A percentile compares a stretch with the other conserved stretches of the same genome.
Conservation (phyloP, 2,113 vertebrate species). For the Procapra przewalskii region DNA sequence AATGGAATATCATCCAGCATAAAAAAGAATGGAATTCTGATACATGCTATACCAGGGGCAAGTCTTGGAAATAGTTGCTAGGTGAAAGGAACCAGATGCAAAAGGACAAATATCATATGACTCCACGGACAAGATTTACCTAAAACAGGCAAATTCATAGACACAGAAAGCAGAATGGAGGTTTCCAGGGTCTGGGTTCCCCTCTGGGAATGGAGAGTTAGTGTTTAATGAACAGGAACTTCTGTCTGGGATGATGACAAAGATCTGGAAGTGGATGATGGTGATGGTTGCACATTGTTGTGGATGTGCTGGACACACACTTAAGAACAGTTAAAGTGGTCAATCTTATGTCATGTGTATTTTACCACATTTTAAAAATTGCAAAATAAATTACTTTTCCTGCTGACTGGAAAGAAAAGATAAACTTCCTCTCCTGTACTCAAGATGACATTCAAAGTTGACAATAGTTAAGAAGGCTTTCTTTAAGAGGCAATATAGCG, state of each 20-base stretch:
- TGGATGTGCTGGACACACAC: not conserved
- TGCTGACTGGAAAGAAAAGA: not conserved
- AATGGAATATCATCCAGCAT: not conserved
- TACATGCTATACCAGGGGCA: not conserved
- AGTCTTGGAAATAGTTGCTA: not conserved
- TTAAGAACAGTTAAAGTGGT: not conserved
- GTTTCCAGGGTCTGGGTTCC: not conserved
- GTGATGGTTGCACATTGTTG: not conserved
- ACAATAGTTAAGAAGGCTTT: not conserved
- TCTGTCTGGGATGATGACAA: not conserved
- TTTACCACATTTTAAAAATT: not conserved
- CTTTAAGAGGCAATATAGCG: not conserved
- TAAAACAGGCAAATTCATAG: not conserved
- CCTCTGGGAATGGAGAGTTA: not conserved
- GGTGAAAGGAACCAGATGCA: not conserved
- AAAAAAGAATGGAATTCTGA: not conserved
- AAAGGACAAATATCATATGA: not conserved
- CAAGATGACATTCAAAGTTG: not conserved
- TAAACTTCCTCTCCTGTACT: not conserved
- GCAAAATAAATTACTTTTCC: not conserved
- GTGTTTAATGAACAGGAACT: not conserved
- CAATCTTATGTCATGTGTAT: not conserved
- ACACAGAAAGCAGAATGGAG: not conserved
- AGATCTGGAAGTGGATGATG: not conserved
- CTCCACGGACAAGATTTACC: not conserved